Percentiles rank a stretch among this genome's conserved stretches.
These are phyloP conservation scores for Psilanteris sp. DNA, from an alignment of 1,140 invertebrate genomes.

Conservation along the genomic window DNA sequence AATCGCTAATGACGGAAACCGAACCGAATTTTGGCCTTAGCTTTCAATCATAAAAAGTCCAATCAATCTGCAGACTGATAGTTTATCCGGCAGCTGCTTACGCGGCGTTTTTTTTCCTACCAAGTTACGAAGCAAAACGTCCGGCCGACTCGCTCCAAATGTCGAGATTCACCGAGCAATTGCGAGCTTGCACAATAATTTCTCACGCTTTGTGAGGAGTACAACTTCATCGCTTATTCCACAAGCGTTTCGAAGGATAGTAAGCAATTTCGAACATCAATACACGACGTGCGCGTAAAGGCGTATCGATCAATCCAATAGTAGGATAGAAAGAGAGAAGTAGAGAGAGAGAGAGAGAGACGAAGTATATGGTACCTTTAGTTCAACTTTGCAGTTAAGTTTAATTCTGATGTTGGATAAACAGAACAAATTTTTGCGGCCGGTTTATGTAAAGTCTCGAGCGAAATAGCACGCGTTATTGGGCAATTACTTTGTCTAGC, in stretches of 20 bases:
- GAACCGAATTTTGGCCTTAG: too few species aligned
- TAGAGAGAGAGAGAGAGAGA: too few species aligned
- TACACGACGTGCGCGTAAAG: conserved; percentile 49
- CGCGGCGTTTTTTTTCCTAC: conserved; percentile 33
- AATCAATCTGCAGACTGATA: conserved; percentile 32
- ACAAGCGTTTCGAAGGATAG: conserved; percentile 46
- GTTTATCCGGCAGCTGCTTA: conserved; percentile 35
- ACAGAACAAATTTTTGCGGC: too few species aligned
- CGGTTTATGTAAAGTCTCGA: too few species aligned
- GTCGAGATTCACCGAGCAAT: conserved; percentile 49
- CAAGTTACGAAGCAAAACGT: conserved; percentile 22
- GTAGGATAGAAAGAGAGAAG: too few species aligned
- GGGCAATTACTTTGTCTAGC: too few species aligned
- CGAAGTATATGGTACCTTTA: too few species aligned
- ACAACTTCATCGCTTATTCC: conserved; percentile 59
- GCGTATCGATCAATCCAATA: conserved; percentile 43
- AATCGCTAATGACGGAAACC: too few species aligned
- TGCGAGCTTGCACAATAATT: conserved; percentile 56
- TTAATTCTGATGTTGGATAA: too few species aligned
- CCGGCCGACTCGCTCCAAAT: conserved; percentile 14
- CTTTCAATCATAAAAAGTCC: conserved; percentile 44
- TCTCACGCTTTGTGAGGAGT: conserved; percentile 49
- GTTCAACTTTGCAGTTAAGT: too few species aligned
- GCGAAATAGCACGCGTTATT: too few species aligned
- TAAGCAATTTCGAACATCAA: conserved; percentile 63